A percentile compares a stretch with the other conserved stretches of the same genome.
These are phyloP conservation scores for Lepus oiostolus DNA, from an alignment of 2,797 vertebrate genomes.

Conservation along the genomic window DNA sequence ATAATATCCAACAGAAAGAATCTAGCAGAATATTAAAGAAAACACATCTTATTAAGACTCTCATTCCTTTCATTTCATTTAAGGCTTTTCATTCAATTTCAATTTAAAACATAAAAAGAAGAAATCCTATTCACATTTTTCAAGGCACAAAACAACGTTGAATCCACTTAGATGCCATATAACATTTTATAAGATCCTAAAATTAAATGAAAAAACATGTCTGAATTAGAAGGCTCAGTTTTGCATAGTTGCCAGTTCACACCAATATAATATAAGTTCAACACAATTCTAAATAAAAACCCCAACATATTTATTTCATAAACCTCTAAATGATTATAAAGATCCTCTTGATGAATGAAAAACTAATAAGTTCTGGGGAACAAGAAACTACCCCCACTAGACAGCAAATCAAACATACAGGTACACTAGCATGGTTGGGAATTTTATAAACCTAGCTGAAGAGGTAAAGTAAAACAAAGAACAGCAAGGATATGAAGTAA, in stretches of 20 bases:
- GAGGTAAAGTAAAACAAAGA: not conserved
- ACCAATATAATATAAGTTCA: not conserved
- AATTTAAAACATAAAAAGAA: not conserved
- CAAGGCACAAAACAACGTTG: constrained; percentile 1
- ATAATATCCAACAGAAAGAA: constrained; percentile 2
- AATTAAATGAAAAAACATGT: not conserved
- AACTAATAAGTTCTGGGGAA: not conserved
- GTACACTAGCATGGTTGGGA: not conserved
- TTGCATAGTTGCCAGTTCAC: constrained; percentile 4
- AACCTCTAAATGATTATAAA: constrained; percentile 45
- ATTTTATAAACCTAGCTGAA: not conserved
- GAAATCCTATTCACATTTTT: not conserved
- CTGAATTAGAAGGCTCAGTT: not conserved
- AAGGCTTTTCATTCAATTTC: no score
- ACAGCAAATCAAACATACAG: not conserved
- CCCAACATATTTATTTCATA: not conserved
- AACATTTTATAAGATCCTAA: not conserved
- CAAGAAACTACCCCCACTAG: not conserved
- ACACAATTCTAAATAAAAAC: constrained; percentile 36
- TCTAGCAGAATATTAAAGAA: constrained; percentile 7
- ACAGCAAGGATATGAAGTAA: not conserved
- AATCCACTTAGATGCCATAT: not conserved
- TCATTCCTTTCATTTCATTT: not conserved
- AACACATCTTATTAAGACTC: not conserved
- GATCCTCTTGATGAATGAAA: constrained; percentile 1